These are phyloP conservation scores for Lepus townsendii DNA, from an alignment of 2,797 vertebrate genomes.

Conservation along the genomic window DNA sequence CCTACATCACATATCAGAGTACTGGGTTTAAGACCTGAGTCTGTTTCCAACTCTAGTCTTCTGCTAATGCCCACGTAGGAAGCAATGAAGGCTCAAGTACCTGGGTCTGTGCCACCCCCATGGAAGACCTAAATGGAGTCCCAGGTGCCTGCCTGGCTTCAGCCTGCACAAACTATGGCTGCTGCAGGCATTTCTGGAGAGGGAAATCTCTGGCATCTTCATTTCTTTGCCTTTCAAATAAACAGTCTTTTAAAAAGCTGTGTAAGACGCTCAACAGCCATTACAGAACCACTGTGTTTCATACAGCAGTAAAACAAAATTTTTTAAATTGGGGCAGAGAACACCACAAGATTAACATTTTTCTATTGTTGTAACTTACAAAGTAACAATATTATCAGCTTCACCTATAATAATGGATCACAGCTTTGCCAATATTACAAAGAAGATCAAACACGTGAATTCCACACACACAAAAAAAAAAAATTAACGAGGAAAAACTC, in stretches of 20 bases:
- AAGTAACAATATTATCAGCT: neutral
- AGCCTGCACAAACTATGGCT: too few species aligned
- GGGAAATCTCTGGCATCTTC: too few species aligned
- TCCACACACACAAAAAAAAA: neutral
- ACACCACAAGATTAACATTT: neutral
- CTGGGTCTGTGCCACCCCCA: too few species aligned
- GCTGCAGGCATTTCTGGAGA: too few species aligned
- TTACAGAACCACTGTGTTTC: neutral
- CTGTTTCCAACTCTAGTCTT: too few species aligned
- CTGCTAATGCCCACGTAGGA: too few species aligned
- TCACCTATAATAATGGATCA: neutral
- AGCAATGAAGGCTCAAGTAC: too few species aligned
- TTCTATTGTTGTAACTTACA: constrained; percentile 28
- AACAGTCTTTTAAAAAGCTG: neutral
- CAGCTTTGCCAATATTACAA: neutral
- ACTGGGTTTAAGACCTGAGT: too few species aligned
- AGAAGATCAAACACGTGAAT: constrained; percentile 27
- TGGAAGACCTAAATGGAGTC: too few species aligned
- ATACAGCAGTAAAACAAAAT: constrained; percentile 34
- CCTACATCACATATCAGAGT: too few species aligned
- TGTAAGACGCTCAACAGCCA: neutral
- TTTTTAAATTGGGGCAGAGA: neutral
- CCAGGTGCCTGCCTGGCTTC: too few species aligned
- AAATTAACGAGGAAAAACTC: neutral
- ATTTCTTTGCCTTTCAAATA: too few species aligned